Conservation (phyloP, 2,797 vertebrate species). For the Cyclopterus lumpus region DNA sequence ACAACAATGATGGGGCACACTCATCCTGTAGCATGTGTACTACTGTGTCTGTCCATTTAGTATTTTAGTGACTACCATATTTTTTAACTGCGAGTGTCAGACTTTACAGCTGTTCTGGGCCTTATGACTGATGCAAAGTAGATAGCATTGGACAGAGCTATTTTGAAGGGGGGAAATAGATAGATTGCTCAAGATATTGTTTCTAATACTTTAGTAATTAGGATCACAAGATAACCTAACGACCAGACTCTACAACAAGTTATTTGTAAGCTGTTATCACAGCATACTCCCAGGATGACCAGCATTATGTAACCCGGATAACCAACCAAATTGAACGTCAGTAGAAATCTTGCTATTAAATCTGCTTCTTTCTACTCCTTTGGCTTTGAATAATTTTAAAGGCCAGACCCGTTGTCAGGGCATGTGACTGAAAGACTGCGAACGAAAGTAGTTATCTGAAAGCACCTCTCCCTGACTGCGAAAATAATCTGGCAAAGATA, state of each 20-base stretch:
- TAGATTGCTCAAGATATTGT: neutral
- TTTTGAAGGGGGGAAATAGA: neutral
- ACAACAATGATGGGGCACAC: constrained; percentile 42
- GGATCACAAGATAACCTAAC: neutral
- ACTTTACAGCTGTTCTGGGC: constrained; percentile 21
- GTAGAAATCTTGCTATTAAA: constrained; percentile 36
- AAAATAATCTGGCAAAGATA: constrained; percentile 5
- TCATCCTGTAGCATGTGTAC: constrained; percentile 31
- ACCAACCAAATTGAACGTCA: constrained; percentile 39
- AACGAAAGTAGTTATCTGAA: constrained; percentile 19
- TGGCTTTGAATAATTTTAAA: constrained; percentile 36
- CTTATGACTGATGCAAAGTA: neutral
- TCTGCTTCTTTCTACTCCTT: constrained; percentile 31
- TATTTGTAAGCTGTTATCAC: constrained; percentile 1
- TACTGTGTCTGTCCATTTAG: constrained; percentile 31
- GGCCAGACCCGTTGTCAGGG: constrained; percentile 12
- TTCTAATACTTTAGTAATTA: neutral
- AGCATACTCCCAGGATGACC: constrained; percentile 9
- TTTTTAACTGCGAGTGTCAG: constrained; percentile 25
- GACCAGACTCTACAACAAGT: neutral
- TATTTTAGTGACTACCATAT: constrained; percentile 28
- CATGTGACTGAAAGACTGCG: constrained; percentile 25
- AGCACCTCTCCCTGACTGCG: constrained; percentile 18
- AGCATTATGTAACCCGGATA: constrained; percentile 31
- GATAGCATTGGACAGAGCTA: neutral